Conservation (phyloP, 92 coral and sea anemone species). For the Virgularia gustaviana region DNA sequence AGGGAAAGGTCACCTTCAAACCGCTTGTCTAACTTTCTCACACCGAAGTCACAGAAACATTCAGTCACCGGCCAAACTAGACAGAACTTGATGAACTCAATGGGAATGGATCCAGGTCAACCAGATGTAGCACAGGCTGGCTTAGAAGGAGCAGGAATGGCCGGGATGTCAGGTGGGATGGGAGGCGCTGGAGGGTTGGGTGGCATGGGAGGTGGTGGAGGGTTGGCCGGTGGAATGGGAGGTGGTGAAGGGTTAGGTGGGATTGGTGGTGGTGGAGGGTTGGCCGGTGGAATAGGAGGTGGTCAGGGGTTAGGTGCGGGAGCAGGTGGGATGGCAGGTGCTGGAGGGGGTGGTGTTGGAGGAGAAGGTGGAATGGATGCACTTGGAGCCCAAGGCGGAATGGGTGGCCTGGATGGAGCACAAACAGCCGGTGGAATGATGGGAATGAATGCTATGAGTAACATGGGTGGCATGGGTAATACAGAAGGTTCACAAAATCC, state of each 20-base stretch:
- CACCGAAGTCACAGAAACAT: constrained; percentile 29
- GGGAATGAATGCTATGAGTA: constrained; percentile 35
- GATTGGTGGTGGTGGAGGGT: constrained; percentile 20
- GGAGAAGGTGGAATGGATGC: constrained; percentile 45
- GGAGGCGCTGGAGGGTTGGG: constrained; percentile 10
- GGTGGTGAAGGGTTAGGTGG: constrained; percentile 31
- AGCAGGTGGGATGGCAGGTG: constrained; percentile 13
- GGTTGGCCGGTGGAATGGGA: constrained; percentile 34
- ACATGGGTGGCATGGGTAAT: constrained; percentile 29
- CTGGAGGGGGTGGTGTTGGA: constrained; percentile 28
- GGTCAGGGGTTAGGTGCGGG: neutral
- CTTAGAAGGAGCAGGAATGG: constrained; percentile 40
- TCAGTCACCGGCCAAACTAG: constrained; percentile 37
- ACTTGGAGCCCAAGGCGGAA: constrained; percentile 5
- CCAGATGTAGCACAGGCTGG: too few relatives aligned
- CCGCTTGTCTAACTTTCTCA: constrained; percentile 19
- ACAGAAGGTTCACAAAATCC: constrained; percentile 7
- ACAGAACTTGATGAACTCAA: constrained; percentile 32
- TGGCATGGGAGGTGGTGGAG: neutral
- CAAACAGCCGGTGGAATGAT: constrained; percentile 7
- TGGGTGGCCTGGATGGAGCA: constrained; percentile 16
- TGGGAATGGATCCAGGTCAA: constrained; percentile 46
- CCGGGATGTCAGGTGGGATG: neutral
- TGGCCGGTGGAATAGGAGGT: neutral
- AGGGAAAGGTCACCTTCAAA: constrained; percentile 21